Evolutionary conservation across 1,140 invertebrate species (phyloP).

Genomic region (Rhyzopertha dominica): DNA sequence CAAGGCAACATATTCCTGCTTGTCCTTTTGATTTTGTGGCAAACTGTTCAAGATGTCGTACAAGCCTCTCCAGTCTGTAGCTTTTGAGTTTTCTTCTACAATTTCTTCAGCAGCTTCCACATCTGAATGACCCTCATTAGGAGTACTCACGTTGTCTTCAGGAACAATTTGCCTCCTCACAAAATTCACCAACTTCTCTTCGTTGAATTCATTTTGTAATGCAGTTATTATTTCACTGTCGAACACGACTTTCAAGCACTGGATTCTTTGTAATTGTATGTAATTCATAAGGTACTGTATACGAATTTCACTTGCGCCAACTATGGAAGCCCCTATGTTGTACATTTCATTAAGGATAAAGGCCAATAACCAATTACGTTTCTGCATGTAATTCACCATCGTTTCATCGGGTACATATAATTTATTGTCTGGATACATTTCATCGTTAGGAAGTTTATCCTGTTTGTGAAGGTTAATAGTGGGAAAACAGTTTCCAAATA

Average conservation of each 20-base stretch:
- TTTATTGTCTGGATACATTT: constrained; percentile 25
- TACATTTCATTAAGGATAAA: constrained; percentile 53
- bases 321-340: constrained; percentile 34
- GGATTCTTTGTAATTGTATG: constrained; percentile 43
- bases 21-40: constrained; percentile 32
- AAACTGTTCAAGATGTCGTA: constrained; percentile 34
- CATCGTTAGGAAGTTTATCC: constrained; percentile 25
- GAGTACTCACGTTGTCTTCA: constrained; percentile 13
- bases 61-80: constrained; percentile 34
- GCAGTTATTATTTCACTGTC: constrained; percentile 50
- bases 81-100: constrained; percentile 32
- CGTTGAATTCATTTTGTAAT: constrained; percentile 43
- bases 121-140: constrained; percentile 21
- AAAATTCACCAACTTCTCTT: constrained; percentile 20
- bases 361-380: constrained; percentile 54
- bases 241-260: constrained; percentile 46
- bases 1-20: constrained; percentile 26
- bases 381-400: constrained; percentile 52
- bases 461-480: constrained; percentile 41
- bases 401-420: constrained; percentile 35
- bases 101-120: constrained; percentile 43
- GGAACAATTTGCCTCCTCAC: constrained; percentile 19
- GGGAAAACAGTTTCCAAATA: constrained; percentile 54
- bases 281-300: constrained; percentile 47
- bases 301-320: constrained; percentile 38